Evolutionary conservation across 2,888 invertebrate species (phyloP).

Genomic region (Drosophila nr. perissopoda): DNA sequence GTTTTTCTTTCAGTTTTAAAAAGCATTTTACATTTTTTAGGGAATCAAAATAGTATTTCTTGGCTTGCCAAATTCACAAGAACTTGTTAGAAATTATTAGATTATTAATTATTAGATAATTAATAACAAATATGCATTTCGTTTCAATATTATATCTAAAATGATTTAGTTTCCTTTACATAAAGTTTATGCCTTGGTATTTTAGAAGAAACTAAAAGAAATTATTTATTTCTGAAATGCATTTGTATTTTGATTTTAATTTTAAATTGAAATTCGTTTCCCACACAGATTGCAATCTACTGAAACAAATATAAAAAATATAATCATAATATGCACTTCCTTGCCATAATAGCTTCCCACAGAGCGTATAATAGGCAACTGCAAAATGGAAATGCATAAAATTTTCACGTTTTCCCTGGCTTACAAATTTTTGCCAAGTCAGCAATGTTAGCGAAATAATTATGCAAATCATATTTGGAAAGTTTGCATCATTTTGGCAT

Average conservation of each 20-base stretch:
- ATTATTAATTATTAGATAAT: too few relatives aligned
- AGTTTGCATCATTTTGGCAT: conserved; percentile 70
- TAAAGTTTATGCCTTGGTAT: background rate
- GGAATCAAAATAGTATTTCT: background rate
- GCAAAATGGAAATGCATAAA: conserved; percentile 61
- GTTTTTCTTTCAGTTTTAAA: background rate
- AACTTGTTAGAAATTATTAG: too few relatives aligned
- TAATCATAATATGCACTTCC: background rate
- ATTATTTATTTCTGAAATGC: background rate
- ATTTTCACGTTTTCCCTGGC: conserved; percentile 46
- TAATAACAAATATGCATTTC: background rate
- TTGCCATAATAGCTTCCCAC: background rate
- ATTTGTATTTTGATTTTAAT: background rate
- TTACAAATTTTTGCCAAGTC: conserved; percentile 31
- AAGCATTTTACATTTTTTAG: background rate
- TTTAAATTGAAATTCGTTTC: conserved; percentile 36
- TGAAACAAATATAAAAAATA: conserved; percentile 12
- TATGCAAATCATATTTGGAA: conserved; percentile 41
- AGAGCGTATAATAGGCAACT: conserved; percentile 26
- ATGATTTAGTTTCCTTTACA: background rate
- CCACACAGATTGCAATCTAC: conserved; percentile 69
- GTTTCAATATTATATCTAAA: background rate
- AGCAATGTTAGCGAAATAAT: conserved; percentile 59
- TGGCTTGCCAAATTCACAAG: background rate
- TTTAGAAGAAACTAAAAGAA: background rate